Evolutionary conservation across 2,797 vertebrate genomes (phyloP).

Genomic region (Allobates femoralis): DNA sequence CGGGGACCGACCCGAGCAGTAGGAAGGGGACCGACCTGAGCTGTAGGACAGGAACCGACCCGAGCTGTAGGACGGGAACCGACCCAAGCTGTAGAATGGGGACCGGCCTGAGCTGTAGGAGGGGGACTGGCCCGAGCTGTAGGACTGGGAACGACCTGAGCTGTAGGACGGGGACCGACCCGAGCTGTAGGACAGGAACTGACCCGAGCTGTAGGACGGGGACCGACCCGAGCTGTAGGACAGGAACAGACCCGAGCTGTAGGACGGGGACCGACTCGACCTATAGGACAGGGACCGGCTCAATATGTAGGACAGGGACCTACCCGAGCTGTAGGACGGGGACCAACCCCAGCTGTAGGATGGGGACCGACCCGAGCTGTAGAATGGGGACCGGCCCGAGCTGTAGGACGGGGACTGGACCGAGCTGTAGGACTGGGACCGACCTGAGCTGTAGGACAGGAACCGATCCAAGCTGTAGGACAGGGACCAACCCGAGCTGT

Average conservation of each 20-base stretch:
- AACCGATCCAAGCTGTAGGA: conserved; percentile 3
- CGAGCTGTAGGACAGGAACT: too few species aligned
- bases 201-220: not conserved
- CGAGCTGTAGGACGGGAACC: conserved; percentile 4
- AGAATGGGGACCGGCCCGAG: too few species aligned
- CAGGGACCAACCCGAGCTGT: not conserved
- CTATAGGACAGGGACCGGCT: too few species aligned
- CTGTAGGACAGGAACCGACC: not conserved
- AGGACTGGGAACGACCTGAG: too few species aligned
- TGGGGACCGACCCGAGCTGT: not conserved
- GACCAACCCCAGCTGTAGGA: too few species aligned
- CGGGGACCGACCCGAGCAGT: not conserved
- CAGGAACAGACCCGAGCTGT: not conserved
- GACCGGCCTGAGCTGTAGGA: too few species aligned
- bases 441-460: not conserved
- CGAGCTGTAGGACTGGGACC: too few species aligned
- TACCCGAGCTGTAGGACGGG: not conserved
- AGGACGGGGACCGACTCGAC: not conserved
- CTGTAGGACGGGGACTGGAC: not conserved
- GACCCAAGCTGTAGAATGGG: not conserved
- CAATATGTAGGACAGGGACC: not conserved
- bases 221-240: conserved; percentile 6
- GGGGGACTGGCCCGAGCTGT: not conserved
- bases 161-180: not conserved
- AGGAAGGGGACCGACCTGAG: too few species aligned